phyloP scores from a whole-genome alignment of 2,888 invertebrate genomes.

The Sarcophaga rosellei region DNA sequence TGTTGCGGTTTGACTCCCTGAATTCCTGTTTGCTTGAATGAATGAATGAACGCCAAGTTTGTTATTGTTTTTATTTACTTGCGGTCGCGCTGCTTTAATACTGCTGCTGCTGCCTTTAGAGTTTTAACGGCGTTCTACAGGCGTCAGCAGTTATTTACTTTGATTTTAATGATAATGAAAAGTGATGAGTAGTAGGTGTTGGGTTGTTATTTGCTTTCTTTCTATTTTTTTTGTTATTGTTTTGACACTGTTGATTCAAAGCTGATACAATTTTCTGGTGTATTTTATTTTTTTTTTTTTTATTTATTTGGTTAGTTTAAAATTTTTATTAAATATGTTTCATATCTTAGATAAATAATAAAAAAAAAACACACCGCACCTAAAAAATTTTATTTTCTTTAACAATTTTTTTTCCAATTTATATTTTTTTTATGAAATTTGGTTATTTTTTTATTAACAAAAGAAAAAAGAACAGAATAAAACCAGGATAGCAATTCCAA shows the following conservation, averaged over 20 bases:
- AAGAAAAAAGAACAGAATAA: not conserved
- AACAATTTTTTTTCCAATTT: not conserved
- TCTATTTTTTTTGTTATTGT: not conserved
- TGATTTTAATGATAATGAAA: too few relatives aligned
- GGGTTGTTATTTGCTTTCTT: not conserved
- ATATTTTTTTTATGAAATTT: not conserved
- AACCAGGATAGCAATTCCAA: not conserved
- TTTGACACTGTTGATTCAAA: conserved; percentile 22
- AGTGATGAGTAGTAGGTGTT: too few relatives aligned
- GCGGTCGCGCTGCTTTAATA: not conserved
- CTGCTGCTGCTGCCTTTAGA: not conserved
- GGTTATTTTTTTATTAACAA: not conserved
- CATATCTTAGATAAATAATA: not conserved
- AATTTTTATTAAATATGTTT: not conserved
- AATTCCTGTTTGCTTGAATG: not conserved
- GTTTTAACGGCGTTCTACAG: too few relatives aligned
- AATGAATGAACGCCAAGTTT: not conserved
- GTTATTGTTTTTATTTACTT: not conserved
- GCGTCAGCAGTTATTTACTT: too few relatives aligned
- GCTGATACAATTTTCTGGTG: not conserved
- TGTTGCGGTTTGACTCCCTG: not conserved
- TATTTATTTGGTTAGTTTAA: not conserved
- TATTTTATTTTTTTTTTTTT: not conserved
- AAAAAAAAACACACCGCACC: conserved; percentile 39
- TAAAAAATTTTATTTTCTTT: conserved; percentile 15